Evolutionary conservation across 2,113 vertebrate genomes (phyloP).

Genomic region (Polypterus senegalus): DNA sequence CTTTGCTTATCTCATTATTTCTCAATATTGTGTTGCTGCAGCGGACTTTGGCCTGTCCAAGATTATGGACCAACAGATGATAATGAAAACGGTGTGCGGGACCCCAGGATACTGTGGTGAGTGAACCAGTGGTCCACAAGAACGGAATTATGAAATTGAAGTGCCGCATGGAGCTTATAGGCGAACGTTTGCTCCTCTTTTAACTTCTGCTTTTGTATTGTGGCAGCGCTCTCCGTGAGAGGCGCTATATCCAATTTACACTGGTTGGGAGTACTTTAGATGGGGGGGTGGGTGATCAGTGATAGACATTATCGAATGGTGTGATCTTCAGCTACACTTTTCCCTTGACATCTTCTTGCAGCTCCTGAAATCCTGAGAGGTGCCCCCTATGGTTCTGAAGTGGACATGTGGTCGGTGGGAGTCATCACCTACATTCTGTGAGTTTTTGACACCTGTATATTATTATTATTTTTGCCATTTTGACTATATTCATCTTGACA

Average conservation of each 20-base stretch:
- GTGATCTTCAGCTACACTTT: not conserved
- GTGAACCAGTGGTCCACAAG: conserved; percentile 3
- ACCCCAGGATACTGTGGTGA: conserved; percentile 81
- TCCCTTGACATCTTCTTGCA: conserved; percentile 29
- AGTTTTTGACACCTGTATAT: conserved; percentile 30
- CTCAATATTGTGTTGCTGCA: conserved; percentile 22
- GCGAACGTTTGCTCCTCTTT: not conserved
- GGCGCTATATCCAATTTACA: too few relatives aligned
- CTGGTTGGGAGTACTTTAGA: too few relatives aligned
- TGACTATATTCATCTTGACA: too few relatives aligned
- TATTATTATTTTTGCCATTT: too few relatives aligned
- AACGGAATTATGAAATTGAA: not conserved
- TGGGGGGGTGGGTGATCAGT: too few relatives aligned
- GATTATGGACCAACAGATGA: conserved; percentile 72
- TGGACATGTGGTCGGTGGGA: conserved; percentile 85
- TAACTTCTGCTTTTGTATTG: not conserved
- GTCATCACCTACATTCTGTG: conserved; percentile 84
- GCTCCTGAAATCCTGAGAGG: conserved; percentile 76
- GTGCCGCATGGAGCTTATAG: not conserved
- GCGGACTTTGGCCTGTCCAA: conserved; percentile 82
- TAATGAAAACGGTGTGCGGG: conserved; percentile 78
- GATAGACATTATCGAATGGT: too few relatives aligned
- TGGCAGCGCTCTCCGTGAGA: too few relatives aligned
- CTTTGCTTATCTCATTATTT: too few relatives aligned
- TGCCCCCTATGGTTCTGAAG: conserved; percentile 67